Percentiles rank a stretch among this genome's conserved stretches.
These are phyloP conservation scores for Ectemnius cavifrons DNA, from an alignment of 2,888 invertebrate genomes.

Conservation along the genomic window DNA sequence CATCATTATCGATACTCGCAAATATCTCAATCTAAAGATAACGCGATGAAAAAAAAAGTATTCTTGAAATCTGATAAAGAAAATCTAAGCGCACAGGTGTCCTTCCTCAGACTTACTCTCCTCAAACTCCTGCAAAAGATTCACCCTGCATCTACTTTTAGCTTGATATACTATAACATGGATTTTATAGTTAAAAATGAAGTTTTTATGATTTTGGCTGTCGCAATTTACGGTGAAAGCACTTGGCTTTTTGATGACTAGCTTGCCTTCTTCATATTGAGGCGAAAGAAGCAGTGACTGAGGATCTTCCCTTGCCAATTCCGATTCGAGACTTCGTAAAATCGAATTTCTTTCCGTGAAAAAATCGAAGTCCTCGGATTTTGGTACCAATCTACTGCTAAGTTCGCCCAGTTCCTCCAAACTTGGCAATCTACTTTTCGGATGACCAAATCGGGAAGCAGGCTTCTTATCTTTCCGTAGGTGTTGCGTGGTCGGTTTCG, in stretches of 20 bases:
- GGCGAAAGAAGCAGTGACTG: constrained; percentile 32
- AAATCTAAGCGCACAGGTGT: neutral
- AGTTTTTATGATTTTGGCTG: constrained; percentile 32
- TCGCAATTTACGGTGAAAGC: neutral
- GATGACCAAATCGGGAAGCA: constrained; percentile 11
- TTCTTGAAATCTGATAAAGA: too few species aligned
- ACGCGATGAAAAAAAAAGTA: too few species aligned
- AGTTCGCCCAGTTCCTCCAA: constrained; percentile 58
- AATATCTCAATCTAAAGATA: too few species aligned
- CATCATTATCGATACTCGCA: too few species aligned
- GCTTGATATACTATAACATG: constrained; percentile 81
- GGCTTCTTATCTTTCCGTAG: constrained; percentile 8
- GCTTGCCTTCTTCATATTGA: constrained; percentile 50
- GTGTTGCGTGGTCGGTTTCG: constrained; percentile 3
- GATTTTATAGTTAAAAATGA: constrained; percentile 74
- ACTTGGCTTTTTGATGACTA: constrained; percentile 49
- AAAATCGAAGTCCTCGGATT: constrained; percentile 58
- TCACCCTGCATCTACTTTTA: constrained; percentile 43
- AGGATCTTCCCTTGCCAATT: constrained; percentile 40
- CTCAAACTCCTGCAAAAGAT: constrained; percentile 49
- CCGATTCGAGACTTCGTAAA: constrained; percentile 51
- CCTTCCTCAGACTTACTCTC: neutral
- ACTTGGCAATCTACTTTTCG: constrained; percentile 47
- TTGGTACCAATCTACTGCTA: constrained; percentile 51
- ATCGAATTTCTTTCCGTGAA: constrained; percentile 60